Evolutionary conservation across 2,797 vertebrate genomes (phyloP).

Genomic region (Falco concolor): DNA sequence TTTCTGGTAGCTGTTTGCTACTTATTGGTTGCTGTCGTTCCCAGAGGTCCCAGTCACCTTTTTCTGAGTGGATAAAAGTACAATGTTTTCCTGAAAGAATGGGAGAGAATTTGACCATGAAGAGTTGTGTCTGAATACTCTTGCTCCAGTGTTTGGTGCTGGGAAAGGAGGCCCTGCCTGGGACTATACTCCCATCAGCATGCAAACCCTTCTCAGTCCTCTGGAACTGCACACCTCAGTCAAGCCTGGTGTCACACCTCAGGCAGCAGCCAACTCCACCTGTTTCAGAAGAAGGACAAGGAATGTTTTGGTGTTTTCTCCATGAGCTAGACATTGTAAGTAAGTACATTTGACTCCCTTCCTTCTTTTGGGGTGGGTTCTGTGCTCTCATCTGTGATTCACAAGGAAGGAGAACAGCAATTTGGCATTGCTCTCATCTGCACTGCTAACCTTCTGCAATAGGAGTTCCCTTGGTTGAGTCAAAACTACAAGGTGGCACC

Average conservation of each 20-base stretch:
- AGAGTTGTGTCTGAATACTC: not conserved
- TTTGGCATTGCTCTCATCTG: not conserved
- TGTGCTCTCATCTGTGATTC: not conserved
- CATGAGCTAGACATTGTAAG: not conserved
- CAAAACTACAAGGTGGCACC: not conserved
- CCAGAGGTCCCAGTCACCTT: not conserved
- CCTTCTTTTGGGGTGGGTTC: not conserved
- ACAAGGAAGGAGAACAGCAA: not conserved
- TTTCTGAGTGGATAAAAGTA: not conserved
- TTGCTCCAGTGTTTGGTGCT: not conserved
- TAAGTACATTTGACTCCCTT: not conserved
- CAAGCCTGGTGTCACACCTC: not conserved
- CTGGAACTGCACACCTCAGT: not conserved
- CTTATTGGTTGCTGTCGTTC: not conserved
- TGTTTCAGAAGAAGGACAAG: not conserved
- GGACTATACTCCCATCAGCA: not conserved
- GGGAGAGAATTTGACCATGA: not conserved
- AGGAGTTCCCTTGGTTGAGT: not conserved
- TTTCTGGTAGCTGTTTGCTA: not conserved
- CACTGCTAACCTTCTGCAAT: not conserved
- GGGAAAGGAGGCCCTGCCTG: not conserved
- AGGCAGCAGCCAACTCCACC: not conserved
- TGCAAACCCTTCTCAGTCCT: not conserved
- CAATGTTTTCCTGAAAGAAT: not conserved
- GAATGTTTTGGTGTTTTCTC: not conserved